Evolutionary conservation across 1,140 invertebrate species (phyloP), one percentile per base, ranked within the genome.

Genomic region (Eciton burchellii): DNA sequence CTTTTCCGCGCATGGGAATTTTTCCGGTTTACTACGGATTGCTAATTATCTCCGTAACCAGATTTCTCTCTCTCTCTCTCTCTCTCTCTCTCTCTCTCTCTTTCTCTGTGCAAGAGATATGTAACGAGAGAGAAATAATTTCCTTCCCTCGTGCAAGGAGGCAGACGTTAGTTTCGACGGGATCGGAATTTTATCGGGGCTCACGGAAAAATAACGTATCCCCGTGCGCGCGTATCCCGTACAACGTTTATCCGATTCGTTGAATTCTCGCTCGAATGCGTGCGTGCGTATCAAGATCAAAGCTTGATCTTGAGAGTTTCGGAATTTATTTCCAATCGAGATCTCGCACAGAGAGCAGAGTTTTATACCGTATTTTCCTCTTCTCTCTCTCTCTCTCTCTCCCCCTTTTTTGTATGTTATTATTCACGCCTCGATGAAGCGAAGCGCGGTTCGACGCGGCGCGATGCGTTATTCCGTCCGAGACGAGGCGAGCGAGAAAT

Each of bases 41-140:
- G 65, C 54, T 73, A 81, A 81, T 81, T 81, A 73, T 72, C 57
- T 73, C 24, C 26, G n/a, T 63, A 63, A 72, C 56, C 14, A 29
- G 41, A 35, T 3, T 6, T 35, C 35, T 35, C 35, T 35, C 35
- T 35, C 35, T 35, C 6, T n/a, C n/a, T n/a, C n/a, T n/a, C n/a
- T n/a, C n/a, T n/a, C n/a, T n/a, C n/a, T n/a, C n/a, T n/a, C n/a
- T n/a, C n/a, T n/a, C n/a, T n/a, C n/a, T n/a, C n/a, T n/a, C n/a
- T n/a, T n/a, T n/a, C n/a, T n/a, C n/a, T n/a, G n/a, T n/a, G n/a
- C n/a, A n/a, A n/a, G 49, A 52, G 5, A n/a, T n/a, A 52, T 14
- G n/a, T n/a, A 52, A 52, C 14, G 49, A 52, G 14, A 3, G 6
- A 35, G 6, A 3, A 35, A 35, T 35, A 35, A 35, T 35, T 35